Percentiles rank a stretch among this genome's conserved stretches.
Evolutionary conservation across 2,888 invertebrate species (phyloP).

Genomic region (Erebia ligea): DNA sequence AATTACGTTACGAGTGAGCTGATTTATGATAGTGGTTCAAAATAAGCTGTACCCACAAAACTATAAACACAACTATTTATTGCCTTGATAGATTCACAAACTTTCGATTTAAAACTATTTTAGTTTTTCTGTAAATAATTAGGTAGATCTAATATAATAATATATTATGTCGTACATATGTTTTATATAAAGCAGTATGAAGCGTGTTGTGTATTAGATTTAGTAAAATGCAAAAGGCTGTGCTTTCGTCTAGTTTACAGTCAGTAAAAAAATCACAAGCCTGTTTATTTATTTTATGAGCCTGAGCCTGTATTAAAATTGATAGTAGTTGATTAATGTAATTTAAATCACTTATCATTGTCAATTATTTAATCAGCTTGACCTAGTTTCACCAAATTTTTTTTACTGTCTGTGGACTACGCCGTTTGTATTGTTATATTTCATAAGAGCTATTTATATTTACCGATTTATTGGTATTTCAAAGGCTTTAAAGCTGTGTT

Average conservation of each 20-base stretch:
- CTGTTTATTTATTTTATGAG: neutral
- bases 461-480: neutral
- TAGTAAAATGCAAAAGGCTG: slow-evolving; percentile 13
- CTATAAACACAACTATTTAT: slow-evolving; percentile 11
- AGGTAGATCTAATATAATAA: neutral
- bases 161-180: neutral
- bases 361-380: neutral
- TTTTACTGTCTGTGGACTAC: neutral
- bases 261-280: neutral
- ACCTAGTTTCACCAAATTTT: neutral
- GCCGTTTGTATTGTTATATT: neutral
- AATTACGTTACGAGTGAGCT: neutral
- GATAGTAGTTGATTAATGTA: neutral
- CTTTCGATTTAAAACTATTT: neutral
- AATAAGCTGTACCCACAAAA: slow-evolving; percentile 8
- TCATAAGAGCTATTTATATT: neutral
- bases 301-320: neutral
- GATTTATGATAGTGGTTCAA: neutral
- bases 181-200: neutral
- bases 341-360: neutral
- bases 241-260: neutral
- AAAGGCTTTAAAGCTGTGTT: neutral
- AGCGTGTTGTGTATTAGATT: neutral
- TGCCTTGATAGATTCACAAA: neutral
- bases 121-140: neutral